phyloP scores from a whole-genome alignment of 1,140 invertebrate species.

The Bicyclus anynana region DNA sequence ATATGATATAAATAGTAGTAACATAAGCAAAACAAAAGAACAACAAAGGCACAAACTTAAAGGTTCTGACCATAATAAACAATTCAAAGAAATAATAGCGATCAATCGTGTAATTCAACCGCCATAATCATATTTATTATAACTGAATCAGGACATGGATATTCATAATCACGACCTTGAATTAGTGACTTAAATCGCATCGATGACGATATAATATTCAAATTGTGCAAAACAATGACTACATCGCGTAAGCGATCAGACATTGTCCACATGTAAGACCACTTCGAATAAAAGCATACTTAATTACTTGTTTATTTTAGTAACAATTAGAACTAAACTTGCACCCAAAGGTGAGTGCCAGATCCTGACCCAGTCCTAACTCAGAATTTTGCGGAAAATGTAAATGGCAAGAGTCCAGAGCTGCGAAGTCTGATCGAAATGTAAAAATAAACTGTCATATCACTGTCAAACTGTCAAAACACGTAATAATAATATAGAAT shows the following conservation, averaged over 20 bases:
- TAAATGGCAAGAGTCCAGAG: no score
- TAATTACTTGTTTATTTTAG: no score
- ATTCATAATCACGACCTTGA: conserved; percentile 40
- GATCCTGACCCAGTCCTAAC: no score
- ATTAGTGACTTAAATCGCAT: conserved; percentile 44
- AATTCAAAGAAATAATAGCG: conserved; percentile 17
- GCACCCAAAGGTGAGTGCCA: no score
- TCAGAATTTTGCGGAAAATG: no score
- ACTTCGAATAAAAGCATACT: no score
- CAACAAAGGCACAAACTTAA: not conserved
- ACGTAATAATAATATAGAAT: no score
- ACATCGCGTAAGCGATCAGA: not conserved
- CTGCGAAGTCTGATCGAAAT: no score
- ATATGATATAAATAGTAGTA: not conserved
- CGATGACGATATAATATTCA: conserved; percentile 13
- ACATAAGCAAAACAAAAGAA: not conserved
- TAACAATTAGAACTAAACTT: no score
- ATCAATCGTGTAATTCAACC: conserved; percentile 20
- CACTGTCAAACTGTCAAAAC: no score
- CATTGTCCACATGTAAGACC: no score
- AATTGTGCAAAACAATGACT: conserved; percentile 11
- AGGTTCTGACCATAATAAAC: conserved; percentile 2
- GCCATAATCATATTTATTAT: conserved; percentile 26
- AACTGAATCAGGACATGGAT: conserved; percentile 24
- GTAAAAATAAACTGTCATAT: no score